A percentile compares a stretch with the other conserved stretches of the same genome.
Evolutionary conservation across 2,888 invertebrate species (phyloP).

Genomic region (Gandaritis pyraliata): DNA sequence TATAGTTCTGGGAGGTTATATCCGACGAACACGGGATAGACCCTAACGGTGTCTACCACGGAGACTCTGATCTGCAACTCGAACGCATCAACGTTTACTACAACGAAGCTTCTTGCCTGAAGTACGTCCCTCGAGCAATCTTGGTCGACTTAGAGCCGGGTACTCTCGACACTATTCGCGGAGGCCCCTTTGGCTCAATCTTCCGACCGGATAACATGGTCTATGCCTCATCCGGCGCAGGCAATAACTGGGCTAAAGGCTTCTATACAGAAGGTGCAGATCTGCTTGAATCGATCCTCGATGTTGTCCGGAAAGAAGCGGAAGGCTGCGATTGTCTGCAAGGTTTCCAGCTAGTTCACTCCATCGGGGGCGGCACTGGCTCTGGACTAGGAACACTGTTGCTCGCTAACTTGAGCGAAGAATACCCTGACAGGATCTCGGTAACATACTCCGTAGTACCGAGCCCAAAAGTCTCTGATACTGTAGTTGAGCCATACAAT

Average conservation of each 20-base stretch:
- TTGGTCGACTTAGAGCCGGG: constrained; percentile 72
- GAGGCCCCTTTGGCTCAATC: constrained; percentile 86
- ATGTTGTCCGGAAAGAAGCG: constrained; percentile 84
- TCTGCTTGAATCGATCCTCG: constrained; percentile 84
- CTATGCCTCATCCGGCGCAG: constrained; percentile 84
- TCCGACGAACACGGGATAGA: constrained; percentile 91
- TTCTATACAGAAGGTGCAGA: constrained; percentile 88
- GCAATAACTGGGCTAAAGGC: constrained; percentile 86
- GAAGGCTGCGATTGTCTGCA: constrained; percentile 88
- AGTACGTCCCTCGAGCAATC: constrained; percentile 71
- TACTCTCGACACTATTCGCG: constrained; percentile 86
- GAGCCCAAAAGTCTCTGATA: constrained; percentile 90
- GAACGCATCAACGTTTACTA: constrained; percentile 91
- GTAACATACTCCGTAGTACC: constrained; percentile 88
- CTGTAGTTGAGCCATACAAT: constrained; percentile 87
- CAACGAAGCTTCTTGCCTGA: constrained; percentile 84
- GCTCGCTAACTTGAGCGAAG: constrained; percentile 87
- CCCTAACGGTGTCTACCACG: constrained; percentile 81
- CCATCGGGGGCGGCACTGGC: constrained; percentile 89
- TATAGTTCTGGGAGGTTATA: constrained; percentile 92
- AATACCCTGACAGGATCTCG: constrained; percentile 89
- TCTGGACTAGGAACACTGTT: constrained; percentile 89
- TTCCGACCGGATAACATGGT: constrained; percentile 90
- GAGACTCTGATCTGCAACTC: constrained; percentile 88
- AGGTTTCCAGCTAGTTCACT: constrained; percentile 87